Base-by-base conservation (phyloP, 1,140 invertebrate species). In the Alviniconcha marisindica region DNA sequence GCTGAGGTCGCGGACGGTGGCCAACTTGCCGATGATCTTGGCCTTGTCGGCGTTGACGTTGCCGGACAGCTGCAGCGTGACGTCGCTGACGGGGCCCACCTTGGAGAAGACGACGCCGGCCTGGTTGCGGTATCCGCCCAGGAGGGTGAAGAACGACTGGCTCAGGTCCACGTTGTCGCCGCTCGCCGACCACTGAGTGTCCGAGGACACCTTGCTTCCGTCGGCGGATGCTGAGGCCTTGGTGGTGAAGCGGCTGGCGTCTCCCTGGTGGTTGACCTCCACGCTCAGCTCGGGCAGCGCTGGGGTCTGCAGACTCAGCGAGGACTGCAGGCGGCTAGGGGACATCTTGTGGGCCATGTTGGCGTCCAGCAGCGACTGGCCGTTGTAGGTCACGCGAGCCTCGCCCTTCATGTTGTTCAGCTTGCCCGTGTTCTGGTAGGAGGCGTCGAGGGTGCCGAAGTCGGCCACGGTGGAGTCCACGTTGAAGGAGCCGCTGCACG, bases 251-350 rank as follows among this genome's bases (percentile, higher is more conserved):
- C 77, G 33, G 2, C 33, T 40, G 18, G 42, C 12, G 28, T 78
- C 21, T 14, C 85, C 87, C 1, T 77, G 86, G n/a, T 81, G 77
- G 33, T 83, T 60, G 1, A 87, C 24, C 12, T 83, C 81, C 21
- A 83, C 28, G 21, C 81, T 82, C 15, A 85, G 28, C 40, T 76
- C 73, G 24, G 40, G 42, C n/a, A 33, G n/a, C 24, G 31, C 14
- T 14, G 73, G 10, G 73, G 42, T 76, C 73, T 51, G 1, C 73
- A 76, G 42, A 42, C 40, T 18, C 3, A 76, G 2, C 10, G 73
- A 76, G 15, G 69, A 71, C 36, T 21, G 12, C 73, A 76, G 73
- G 40, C 73, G 42, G 44, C 36, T 5, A 10, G 40, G 15, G 31
- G 42, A 12, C 73, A 76, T 1, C 40, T 51, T 54, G 73, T 76